Conservation (phyloP, 2,797 vertebrate genomes). For the Tachyglossus aculeatus region DNA sequence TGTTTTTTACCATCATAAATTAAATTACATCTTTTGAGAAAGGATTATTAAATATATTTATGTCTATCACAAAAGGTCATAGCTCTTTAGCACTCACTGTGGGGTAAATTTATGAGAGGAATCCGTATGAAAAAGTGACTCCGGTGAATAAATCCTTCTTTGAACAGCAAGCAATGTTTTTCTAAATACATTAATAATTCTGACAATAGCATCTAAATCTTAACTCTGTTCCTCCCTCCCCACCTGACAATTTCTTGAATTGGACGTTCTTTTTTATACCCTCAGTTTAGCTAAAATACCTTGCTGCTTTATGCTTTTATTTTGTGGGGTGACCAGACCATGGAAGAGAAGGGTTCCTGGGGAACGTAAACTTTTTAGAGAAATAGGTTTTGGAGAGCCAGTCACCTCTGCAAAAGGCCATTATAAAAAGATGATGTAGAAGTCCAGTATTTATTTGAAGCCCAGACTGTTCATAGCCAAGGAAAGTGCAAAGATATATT, state of each 20-base stretch:
- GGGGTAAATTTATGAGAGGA: constrained; percentile 20
- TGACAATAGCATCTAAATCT: neutral
- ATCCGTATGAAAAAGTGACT: neutral
- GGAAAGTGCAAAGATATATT: too few species aligned
- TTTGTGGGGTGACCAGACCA: neutral
- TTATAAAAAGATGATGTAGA: too few species aligned
- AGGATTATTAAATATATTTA: constrained; percentile 23
- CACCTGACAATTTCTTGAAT: neutral
- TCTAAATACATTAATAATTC: constrained; percentile 20
- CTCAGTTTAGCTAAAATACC: neutral
- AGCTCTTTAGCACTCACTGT: constrained; percentile 11
- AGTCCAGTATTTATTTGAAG: too few species aligned
- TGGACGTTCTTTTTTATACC: constrained; percentile 7
- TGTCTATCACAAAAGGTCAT: constrained; percentile 6
- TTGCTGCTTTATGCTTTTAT: neutral
- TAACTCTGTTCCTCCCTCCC: neutral
- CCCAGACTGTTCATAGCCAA: too few species aligned
- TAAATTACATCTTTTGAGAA: constrained; percentile 12
- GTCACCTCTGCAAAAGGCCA: too few species aligned
- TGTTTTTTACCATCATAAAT: neutral
- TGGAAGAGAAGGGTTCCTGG: neutral
- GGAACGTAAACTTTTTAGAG: neutral
- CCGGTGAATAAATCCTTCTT: neutral
- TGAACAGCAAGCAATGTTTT: constrained; percentile 1
- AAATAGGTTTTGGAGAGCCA: too few species aligned